A percentile compares a stretch with the other conserved stretches of the same genome.
These are phyloP conservation scores for Rhynchophorus ferrugineus DNA, from an alignment of 1,140 invertebrate species.

Conservation along the genomic window DNA sequence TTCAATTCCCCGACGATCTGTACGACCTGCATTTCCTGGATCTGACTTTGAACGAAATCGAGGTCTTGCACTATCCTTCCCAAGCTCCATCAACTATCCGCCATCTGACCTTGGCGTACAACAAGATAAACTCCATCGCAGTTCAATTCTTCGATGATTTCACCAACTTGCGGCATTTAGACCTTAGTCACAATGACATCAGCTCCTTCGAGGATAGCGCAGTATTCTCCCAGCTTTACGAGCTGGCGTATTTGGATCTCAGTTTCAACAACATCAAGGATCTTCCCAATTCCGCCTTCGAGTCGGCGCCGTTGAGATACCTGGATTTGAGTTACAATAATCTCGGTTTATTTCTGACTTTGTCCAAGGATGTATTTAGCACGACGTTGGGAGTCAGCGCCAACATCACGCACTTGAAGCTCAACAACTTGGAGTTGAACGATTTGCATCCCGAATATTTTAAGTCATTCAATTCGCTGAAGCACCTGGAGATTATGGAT, in stretches of 20 bases:
- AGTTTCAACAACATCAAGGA: conserved; percentile 32
- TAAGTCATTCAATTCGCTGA: conserved; percentile 22
- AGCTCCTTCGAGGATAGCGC: conserved; percentile 37
- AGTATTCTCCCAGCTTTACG: conserved; percentile 39
- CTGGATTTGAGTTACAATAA: conserved; percentile 36
- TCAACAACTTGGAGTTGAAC: conserved; percentile 30
- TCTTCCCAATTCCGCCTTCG: conserved; percentile 27
- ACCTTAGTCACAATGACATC: conserved; percentile 47
- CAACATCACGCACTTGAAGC: conserved; percentile 25
- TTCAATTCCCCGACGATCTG: conserved; percentile 20
- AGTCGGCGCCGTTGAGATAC: conserved; percentile 17
- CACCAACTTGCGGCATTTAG: conserved; percentile 40
- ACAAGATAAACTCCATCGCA: conserved; percentile 41
- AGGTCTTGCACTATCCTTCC: conserved; percentile 24
- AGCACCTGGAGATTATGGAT: conserved; percentile 29
- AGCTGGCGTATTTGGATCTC: conserved; percentile 43
- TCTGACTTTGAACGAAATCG: conserved; percentile 33
- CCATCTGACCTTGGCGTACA: conserved; percentile 31
- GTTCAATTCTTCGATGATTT: conserved; percentile 38
- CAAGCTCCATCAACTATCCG: conserved; percentile 18
- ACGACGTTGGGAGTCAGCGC: conserved; percentile 22
- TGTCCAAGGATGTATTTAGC: conserved; percentile 15
- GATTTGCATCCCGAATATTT: conserved; percentile 28
- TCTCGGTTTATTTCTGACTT: conserved; percentile 25
- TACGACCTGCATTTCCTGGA: conserved; percentile 24